These are phyloP conservation scores for Elephas maximus DNA, from an alignment of 2,113 vertebrate genomes.

Conservation along the genomic window DNA sequence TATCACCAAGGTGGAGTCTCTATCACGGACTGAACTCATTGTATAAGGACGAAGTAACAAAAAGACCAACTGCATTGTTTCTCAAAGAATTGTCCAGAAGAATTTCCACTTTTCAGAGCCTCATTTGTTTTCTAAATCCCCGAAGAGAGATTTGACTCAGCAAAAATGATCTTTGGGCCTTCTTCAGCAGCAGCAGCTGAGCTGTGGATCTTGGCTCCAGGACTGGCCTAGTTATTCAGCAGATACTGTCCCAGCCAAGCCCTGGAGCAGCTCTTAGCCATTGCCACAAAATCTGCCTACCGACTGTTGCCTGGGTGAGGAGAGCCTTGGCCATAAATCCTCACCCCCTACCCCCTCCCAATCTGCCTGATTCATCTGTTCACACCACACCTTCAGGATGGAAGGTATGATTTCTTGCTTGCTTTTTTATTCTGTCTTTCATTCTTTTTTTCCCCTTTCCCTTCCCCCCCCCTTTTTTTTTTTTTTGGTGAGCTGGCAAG, in stretches of 20 bases:
- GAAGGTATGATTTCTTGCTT: constrained; percentile 14
- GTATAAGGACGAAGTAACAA: neutral
- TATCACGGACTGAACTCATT: constrained; percentile 22
- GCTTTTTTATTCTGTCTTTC: neutral
- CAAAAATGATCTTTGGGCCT: constrained; percentile 72
- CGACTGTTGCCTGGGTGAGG: constrained; percentile 60
- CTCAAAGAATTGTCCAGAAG: constrained; percentile 35
- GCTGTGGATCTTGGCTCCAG: constrained; percentile 78
- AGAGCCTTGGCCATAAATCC: constrained; percentile 28
- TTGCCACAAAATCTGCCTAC: constrained; percentile 62
- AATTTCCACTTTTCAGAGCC: constrained; percentile 70
- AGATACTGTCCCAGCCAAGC: constrained; percentile 73
- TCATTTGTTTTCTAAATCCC: constrained; percentile 80
- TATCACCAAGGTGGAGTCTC: neutral
- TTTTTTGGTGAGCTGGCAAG: constrained; percentile 1
- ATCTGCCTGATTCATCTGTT: constrained; percentile 64
- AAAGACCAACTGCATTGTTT: constrained; percentile 13
- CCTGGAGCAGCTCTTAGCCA: constrained; percentile 39
- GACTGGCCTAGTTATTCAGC: constrained; percentile 74
- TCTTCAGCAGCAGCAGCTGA: constrained; percentile 65
- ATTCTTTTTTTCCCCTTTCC: neutral
- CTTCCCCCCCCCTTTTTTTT: too few relatives aligned
- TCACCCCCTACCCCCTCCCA: neutral
- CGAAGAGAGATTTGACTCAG: constrained; percentile 80
- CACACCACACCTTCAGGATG: constrained; percentile 40